phyloP scores from a whole-genome alignment of 2,113 vertebrate genomes.

The Hypomesus transpacificus region DNA sequence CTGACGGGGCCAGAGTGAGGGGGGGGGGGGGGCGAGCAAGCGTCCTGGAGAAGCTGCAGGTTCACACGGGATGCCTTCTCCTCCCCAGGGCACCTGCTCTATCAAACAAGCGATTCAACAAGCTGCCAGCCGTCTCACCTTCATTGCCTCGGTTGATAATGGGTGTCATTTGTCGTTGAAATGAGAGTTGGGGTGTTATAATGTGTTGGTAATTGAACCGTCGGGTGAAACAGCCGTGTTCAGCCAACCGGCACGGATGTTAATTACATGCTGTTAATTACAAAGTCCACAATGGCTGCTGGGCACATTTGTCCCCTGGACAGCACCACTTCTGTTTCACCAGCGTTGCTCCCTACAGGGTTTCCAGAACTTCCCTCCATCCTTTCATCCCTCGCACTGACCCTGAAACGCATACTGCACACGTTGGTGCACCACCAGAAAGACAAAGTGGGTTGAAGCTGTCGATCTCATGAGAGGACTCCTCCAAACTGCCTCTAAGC shows the following conservation, averaged over 20 bases:
- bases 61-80: too few species aligned
- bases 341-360: too few species aligned
- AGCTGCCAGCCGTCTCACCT: slow-evolving; percentile 50
- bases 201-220: slow-evolving; percentile 51
- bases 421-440: neutral
- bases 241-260: slow-evolving; percentile 34
- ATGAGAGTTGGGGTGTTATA: slow-evolving; percentile 51
- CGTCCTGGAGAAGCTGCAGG: too few species aligned
- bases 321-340: too few species aligned
- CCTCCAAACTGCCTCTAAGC: neutral
- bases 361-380: neutral
- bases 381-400: slow-evolving; percentile 15
- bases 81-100: too few species aligned
- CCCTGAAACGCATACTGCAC: slow-evolving; percentile 24
- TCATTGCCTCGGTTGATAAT: slow-evolving; percentile 49
- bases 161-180: slow-evolving; percentile 54
- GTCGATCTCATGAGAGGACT: neutral
- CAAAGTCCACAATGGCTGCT: too few species aligned
- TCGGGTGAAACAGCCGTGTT: slow-evolving; percentile 38
- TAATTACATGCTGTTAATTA: neutral
- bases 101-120: slow-evolving; percentile 13
- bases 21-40: too few species aligned
- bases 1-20: too few species aligned
- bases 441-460: neutral
- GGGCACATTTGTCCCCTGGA: too few species aligned